Conservation (phyloP, 2,888 invertebrate species). For the Drosophila macrospina region DNA sequence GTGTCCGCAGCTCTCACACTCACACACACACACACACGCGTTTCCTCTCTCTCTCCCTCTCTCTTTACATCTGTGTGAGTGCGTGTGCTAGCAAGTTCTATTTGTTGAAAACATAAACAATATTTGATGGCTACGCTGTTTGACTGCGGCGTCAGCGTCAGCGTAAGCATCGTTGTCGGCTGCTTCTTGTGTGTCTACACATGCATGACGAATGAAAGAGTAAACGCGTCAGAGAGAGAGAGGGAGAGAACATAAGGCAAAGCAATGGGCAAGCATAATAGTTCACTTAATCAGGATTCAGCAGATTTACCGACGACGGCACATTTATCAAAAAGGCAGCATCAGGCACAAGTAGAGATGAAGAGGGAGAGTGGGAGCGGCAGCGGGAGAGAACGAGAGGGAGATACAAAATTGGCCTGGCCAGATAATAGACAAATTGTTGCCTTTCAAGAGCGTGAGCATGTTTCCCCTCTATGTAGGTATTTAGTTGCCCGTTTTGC, state of each 20-base stretch:
- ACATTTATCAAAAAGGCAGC: conserved; percentile 62
- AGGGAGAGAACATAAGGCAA: conserved; percentile 6
- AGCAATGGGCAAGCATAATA: conserved; percentile 58
- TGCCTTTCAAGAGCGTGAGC: conserved; percentile 27
- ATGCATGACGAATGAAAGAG: conserved; percentile 70
- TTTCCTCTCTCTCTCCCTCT: conserved; percentile 18
- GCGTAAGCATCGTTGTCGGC: conserved; percentile 31
- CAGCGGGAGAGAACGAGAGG: conserved; percentile 12
- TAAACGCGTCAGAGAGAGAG: conserved; percentile 14
- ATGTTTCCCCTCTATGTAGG: conserved; percentile 20
- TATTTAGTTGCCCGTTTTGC: conserved; percentile 68
- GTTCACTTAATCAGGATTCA: conserved; percentile 80
- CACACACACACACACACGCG: not conserved
- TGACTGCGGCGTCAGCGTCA: conserved; percentile 50
- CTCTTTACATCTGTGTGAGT: conserved; percentile 13
- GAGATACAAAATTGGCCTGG: conserved; percentile 58
- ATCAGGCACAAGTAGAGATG: conserved; percentile 29
- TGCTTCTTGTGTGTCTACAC: conserved; percentile 75
- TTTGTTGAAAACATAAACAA: conserved; percentile 78
- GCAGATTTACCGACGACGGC: conserved; percentile 66
- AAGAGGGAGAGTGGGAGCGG: too few relatives aligned
- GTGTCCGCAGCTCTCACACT: conserved; percentile 34
- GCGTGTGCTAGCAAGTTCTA: conserved; percentile 39
- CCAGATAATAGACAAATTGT: conserved; percentile 74
- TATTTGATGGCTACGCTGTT: conserved; percentile 66